phyloP scores from a whole-genome alignment of 2,888 invertebrate genomes.

The Campopleginae sp. region DNA sequence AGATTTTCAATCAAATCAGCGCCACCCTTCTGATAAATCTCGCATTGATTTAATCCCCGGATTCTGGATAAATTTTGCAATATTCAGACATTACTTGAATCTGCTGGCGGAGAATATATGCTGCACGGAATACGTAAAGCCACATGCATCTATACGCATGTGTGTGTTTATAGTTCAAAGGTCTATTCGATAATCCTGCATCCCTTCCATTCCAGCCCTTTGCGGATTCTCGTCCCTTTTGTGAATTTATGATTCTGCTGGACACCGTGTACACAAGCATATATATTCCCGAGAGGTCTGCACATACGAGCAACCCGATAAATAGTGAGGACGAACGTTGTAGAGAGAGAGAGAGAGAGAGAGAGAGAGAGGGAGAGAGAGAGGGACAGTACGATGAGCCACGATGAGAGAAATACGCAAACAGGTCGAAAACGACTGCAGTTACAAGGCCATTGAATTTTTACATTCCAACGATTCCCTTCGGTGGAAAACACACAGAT shows the following conservation, averaged over 20 bases:
- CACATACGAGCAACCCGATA: conserved; percentile 26
- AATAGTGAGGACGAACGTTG: conserved; percentile 23
- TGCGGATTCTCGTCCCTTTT: conserved; percentile 40
- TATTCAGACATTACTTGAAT: conserved; percentile 10
- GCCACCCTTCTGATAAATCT: background rate
- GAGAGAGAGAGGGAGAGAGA: conserved; percentile 2
- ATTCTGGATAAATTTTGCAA: conserved; percentile 47
- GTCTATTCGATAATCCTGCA: conserved; percentile 46
- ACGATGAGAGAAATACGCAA: background rate
- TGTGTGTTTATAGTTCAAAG: conserved; percentile 16
- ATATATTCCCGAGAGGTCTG: conserved; percentile 33
- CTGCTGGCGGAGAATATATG: background rate
- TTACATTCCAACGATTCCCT: conserved; percentile 33
- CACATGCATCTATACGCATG: background rate
- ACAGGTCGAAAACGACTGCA: conserved; percentile 12
- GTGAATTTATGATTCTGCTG: conserved; percentile 50
- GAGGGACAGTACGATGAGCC: background rate
- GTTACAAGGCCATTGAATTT: conserved; percentile 32
- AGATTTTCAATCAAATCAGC: background rate
- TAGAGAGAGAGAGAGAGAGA: background rate
- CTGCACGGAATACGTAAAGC: background rate
- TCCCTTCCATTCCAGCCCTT: conserved; percentile 5
- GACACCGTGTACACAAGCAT: conserved; percentile 34
- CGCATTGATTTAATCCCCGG: conserved; percentile 52
- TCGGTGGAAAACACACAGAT: conserved; percentile 19